Base-by-base conservation (phyloP, 1,140 invertebrate genomes). In the Cydia pomonella region DNA sequence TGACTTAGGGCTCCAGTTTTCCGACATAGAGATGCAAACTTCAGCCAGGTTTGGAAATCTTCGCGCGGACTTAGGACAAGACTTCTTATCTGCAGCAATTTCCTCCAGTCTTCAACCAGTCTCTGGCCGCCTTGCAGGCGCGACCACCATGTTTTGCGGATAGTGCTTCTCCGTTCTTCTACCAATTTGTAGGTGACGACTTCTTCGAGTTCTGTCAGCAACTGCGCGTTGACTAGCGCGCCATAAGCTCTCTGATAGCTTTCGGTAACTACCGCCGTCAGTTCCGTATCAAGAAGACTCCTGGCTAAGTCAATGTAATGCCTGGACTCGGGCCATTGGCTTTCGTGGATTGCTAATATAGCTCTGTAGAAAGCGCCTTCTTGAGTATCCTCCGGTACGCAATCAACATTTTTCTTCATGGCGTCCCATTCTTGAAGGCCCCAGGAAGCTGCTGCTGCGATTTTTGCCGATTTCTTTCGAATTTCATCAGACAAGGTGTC, bases 171-270 rank as follows among this genome's bases (percentile, higher is more conserved):
- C 78, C 97, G 94, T 91, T 99, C 98, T 1, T 97, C 97, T 10
- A 99, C 96, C 10, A 99, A 90, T 90, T 99, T 98, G 85, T 98
- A 99, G 82, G 99, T 98, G 73, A 99, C 98, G 0, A 99, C 98
- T 94, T 99, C 99, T 87, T 99, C 99, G 41, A 99, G 87, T 93
- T 99, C 99, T 0, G 98, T 97, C 50, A 99, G 92, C 94, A 99
- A 98, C 87, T 99, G 99, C 0, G 99, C 98, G 80, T 97, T 97
- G 0, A 99, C 98, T 97, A 99, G 98, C 3, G 98, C 96, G 12
- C 97, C 97, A 90, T 99, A 99, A 12, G 99, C 99, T 83, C 99
- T 94, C 86, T 99, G 98, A 86, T 99, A 99, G 77, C 98, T 99
- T 92, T 99, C 99, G 0, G 98, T 97, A 3, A 98, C 98, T 95